Base-by-base conservation (phyloP, 2,113 vertebrate genomes). In the Acrocephalus kingi region DNA sequence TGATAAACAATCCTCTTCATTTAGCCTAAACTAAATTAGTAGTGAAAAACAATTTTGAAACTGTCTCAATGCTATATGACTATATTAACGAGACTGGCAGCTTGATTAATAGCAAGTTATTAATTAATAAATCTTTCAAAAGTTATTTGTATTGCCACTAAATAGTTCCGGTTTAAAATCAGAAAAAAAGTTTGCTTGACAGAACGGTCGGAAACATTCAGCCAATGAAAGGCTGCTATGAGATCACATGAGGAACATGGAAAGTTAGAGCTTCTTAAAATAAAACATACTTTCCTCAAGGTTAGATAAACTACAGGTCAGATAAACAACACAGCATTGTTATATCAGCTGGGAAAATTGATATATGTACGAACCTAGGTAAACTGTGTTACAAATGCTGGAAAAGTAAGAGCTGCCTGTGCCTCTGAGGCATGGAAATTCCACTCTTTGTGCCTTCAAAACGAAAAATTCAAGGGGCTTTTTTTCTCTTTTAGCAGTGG, bases 191-290 rank as follows among this genome's bases (percentile, higher is more conserved):
- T 96, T 98, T 86, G 97, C 97, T 25, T 98, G 97, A 90, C 98
- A 98, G 90, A 98, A 98, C 17, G 97, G 98, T 81, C 89, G 93
- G 75, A 98, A 98, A 96, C 94, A 92, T 80, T 98, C 98, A 96
- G 96, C 98, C 89, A 98, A 83, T 8, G 97, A 98, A 97, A 97
- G 97, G 80, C 96, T 99, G 45, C 90, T 98, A 56, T 15, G 86
- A 94, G 98, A 98, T 92, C 98, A 98, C 43, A 84, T 97, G 55
- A 98, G 97, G 55, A 96, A 97, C 98, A 97, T 2, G 96, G 96
- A 97, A 95, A 96, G 72, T n/a, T 33, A 62, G 46, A 72, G 28
- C 17, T 83, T 58, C 74, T 81, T 56, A 17, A 89, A 84, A 81
- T 62, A 77, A 72, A 86, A 74, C 1, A 0, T 17, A 2, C 30